Base-by-base conservation (phyloP, 2,797 vertebrate species). In the Notolepis coatsorum region DNA sequence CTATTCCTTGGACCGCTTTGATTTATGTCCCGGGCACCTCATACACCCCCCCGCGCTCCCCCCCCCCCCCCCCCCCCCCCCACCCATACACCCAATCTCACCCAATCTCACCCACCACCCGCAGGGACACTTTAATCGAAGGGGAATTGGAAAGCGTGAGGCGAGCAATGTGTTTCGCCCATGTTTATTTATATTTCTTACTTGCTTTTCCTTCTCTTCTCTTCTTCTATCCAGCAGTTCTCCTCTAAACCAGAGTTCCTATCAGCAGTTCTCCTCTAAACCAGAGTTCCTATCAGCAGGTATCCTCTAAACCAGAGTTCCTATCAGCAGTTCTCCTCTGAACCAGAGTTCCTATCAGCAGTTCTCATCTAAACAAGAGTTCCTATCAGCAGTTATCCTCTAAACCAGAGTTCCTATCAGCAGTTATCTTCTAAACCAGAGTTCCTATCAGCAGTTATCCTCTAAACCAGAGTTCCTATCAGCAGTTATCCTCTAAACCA, bases 1-100 rank as follows among this genome's bases (percentile, higher is more conserved):
- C 95, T 96, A 94, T 97, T 96, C 95, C 96, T 98, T 95, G 95
- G 94, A 95, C 95, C 93, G 93, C 84, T 95, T 94, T 96, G 96
- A 98, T 98, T 97, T 96, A 98, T 97, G 96, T 94, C 92, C 91
- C 93, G 90, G n/a, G 90, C 93, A 94, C 94, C 95, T 95, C 94
- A 67, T 92, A 89, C 91, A 89, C 92, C 47, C 25, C 90, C 89
- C 90, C 91, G 88, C 84, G 84, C 91, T 90, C 89, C 31, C 13
- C 31, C 35, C 28, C 24, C 3, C 91, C 91, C 91, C 92, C 89
- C 91, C 92, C 93, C 93, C 91, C 18, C n/a, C n/a, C n/a, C n/a
- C n/a, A n/a, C n/a, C n/a, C n/a, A n/a, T n/a, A n/a, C n/a, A n/a
- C n/a, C n/a, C n/a, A n/a, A n/a, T n/a, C n/a, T n/a, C 69, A 92